Evolutionary conservation across 2,113 vertebrate species (phyloP), one percentile per base, ranked within the genome.

Genomic region (Centropristis striata): DNA sequence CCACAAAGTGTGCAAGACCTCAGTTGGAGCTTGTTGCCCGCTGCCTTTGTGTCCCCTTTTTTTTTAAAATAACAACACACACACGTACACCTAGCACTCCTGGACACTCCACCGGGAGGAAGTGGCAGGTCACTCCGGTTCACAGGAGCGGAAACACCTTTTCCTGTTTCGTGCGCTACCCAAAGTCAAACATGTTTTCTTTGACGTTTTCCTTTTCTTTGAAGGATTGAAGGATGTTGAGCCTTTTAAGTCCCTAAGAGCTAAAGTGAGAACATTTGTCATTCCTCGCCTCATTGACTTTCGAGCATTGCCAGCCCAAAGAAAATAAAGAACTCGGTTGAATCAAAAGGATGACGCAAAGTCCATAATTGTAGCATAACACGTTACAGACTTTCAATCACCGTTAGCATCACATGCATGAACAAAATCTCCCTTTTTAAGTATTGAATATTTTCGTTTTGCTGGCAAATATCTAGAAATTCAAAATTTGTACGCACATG

Each of bases 191-290:
- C 81, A 77, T 90, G 88, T 89, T 92, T 91, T 90, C 80, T 90
- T 84, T 87, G 63, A 78, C 63, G 36, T 92, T 91, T 90, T 76
- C 54, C 51, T 71, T 78, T 78, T 78, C 74, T 88, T 92, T 89
- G 74, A 89, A 88, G 80, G 71, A 80, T 32, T 57, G 79, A 81
- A 32, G 71, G 76, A 90, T 67, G 70, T 65, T 61, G 87, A 78
- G 75, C 75, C 67, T 89, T 92, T 86, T 73, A 92, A 85, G 86
- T 89, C 74, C 77, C 46, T 74, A 54, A 88, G 86, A 86, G 83
- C 85, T 78, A 58, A 84, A 87, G 86, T 83, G 90, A 86, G 86
- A 91, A 88, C 92, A 90, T 92, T 93, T 87, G 84, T 90, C 89
- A 90, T 91, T 90, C 83, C 58, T 87, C 53, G 78, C 83, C 90